A percentile compares a stretch with the other conserved stretches of the same genome.
Conservation (phyloP, 2,113 vertebrate species). For the Ranitomeya imitator region DNA sequence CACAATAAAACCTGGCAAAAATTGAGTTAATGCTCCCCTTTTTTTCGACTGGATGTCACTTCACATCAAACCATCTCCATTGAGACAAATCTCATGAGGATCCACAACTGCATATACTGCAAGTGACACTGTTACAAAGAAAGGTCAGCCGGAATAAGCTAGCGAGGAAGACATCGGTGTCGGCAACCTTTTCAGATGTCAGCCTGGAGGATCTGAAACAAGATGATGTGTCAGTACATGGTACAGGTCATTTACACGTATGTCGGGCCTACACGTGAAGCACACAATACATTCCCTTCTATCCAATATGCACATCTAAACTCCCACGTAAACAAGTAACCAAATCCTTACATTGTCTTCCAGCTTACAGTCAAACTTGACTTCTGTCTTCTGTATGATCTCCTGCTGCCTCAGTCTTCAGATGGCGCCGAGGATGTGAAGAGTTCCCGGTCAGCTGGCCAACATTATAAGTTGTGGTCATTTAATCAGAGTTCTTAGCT, state of each 20-base stretch:
- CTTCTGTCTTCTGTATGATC: background rate
- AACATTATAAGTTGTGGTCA: background rate
- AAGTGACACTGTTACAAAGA: constrained; percentile 42
- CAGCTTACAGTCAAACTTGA: background rate
- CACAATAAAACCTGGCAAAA: background rate
- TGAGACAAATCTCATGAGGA: constrained; percentile 17
- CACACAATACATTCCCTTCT: background rate
- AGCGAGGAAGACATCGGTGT: constrained; percentile 53
- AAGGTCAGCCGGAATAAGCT: constrained; percentile 43
- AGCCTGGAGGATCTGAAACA: constrained; percentile 54
- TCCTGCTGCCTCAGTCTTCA: constrained; percentile 9
- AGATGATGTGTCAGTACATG: constrained; percentile 59
- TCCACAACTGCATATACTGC: background rate
- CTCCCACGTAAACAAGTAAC: background rate
- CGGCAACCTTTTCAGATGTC: constrained; percentile 63
- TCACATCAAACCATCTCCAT: constrained; percentile 18
- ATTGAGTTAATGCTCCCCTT: background rate
- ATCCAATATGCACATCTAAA: background rate
- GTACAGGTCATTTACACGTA: background rate
- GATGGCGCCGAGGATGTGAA: constrained; percentile 4
- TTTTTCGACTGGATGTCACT: constrained; percentile 10
- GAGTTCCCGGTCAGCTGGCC: constrained; percentile 2
- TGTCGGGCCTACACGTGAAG: background rate
- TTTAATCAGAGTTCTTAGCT: constrained; percentile 29
- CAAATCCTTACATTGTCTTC: background rate